A percentile compares a stretch with the other conserved stretches of the same genome.
phyloP scores from a whole-genome alignment of 2,113 vertebrate genomes.

The Corythaeola cristata region DNA sequence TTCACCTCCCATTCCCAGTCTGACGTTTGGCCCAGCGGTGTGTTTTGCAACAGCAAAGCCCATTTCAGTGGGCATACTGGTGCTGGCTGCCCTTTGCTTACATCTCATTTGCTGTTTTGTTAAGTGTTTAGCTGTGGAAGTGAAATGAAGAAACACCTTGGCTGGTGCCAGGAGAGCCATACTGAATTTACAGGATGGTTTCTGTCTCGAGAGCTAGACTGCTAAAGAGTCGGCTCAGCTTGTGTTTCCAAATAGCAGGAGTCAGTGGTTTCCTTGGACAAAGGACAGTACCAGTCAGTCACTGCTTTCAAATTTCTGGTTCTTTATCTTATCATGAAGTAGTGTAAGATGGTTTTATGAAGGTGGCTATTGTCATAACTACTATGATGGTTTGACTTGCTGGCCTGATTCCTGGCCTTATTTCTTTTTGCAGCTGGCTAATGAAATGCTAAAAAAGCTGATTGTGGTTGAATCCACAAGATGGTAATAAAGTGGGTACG shows the following conservation, averaged over 20 bases:
- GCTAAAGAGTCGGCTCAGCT: neutral
- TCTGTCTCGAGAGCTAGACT: neutral
- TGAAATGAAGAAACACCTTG: neutral
- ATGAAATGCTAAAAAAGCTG: neutral
- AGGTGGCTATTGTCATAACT: constrained; percentile 20
- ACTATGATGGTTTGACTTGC: neutral
- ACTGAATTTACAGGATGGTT: neutral
- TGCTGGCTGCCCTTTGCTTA: neutral
- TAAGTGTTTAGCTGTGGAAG: neutral
- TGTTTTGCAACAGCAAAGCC: neutral
- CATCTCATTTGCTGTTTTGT: neutral
- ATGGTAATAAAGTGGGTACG: neutral
- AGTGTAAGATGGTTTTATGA: constrained; percentile 3
- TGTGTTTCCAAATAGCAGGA: neutral
- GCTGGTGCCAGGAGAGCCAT: neutral
- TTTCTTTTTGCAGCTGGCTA: neutral
- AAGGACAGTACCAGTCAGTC: neutral
- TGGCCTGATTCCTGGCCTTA: neutral
- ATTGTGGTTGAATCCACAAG: neutral
- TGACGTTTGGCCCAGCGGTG: neutral
- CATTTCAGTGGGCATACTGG: neutral
- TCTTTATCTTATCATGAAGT: constrained; percentile 10
- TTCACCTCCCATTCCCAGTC: neutral
- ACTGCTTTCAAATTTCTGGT: neutral
- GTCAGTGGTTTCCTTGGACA: constrained; percentile 35